Base-by-base conservation (phyloP, 37 sponge, comb jelly and placozoan genomes). In the Petrosia ficiformis region DNA sequence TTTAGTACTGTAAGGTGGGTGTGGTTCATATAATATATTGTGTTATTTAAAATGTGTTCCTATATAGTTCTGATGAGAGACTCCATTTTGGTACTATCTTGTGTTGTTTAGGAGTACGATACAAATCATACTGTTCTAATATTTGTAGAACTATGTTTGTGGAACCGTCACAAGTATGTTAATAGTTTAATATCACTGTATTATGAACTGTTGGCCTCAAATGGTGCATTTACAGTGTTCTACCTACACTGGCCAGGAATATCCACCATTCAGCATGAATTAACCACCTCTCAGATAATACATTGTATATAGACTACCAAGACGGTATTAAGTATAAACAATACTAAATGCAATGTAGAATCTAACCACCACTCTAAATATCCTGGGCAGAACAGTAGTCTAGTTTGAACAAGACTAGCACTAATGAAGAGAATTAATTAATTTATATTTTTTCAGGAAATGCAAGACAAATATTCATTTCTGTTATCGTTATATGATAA, bases 121-220 rank as follows among this genome's bases (percentile, higher is more conserved):
- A 94, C 81, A 91, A 92, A 71, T 86, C 90, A 1, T 97, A 97
- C 84, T 97, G 98, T 66, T 89, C 93, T 24, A 94, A 94, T 70
- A 86, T 97, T 31, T 86, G 86, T 16, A 58, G 98, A 41, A 97
- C 98, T 5, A 84, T 97, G 82, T 82, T 97, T 52, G 98, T 97
- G 57, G 85, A 94, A 54, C 98, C 98, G 4, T 57, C 92, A 2
- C 76, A 96, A 75, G 94, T 94, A 64, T 19, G 75, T 48, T 39
- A 10, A 29, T 22, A 28, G n/a, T n/a, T n/a, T n/a, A n/a, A n/a
- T 48, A 71, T 8, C 31, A 48, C 8, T 48, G 54, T 48, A 14
- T 22, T 68, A 24, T 40, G 29, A 14, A 10, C 34, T 40, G 21
- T 39, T 68, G 24, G 6, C 38, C 70, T 29, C 63, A 48, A 48